These are phyloP conservation scores for Gerris buenoi DNA, from an alignment of 1,140 invertebrate genomes.

Conservation along the genomic window DNA sequence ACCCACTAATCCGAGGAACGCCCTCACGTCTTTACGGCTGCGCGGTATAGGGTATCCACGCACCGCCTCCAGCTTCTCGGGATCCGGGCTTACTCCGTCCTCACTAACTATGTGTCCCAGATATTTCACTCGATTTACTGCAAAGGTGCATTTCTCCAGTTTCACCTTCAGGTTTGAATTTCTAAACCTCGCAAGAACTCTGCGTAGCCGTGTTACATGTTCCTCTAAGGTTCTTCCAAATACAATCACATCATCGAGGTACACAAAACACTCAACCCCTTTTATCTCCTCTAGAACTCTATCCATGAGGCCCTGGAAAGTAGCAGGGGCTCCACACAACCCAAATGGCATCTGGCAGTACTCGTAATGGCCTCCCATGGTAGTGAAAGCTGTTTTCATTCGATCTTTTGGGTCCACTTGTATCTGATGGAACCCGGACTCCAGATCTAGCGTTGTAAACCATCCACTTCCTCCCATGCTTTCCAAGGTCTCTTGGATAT, in stretches of 20 bases:
- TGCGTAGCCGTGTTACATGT: slow-evolving; percentile 12
- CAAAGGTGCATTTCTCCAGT: slow-evolving; percentile 22
- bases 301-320: slow-evolving; percentile 32
- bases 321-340: slow-evolving; percentile 29
- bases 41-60: slow-evolving; percentile 22
- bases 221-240: slow-evolving; percentile 12
- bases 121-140: slow-evolving; percentile 23
- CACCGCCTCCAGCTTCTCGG: slow-evolving; percentile 24
- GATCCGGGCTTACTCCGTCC: slow-evolving; percentile 25
- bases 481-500: too few species aligned
- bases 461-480: slow-evolving; percentile 15
- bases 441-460: too few species aligned
- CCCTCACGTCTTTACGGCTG: slow-evolving; percentile 24
- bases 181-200: slow-evolving; percentile 20
- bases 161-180: slow-evolving; percentile 19
- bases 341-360: slow-evolving; percentile 32
- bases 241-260: slow-evolving; percentile 15
- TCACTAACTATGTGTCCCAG: slow-evolving; percentile 26
- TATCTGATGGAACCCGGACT: slow-evolving; percentile 37
- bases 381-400: slow-evolving; percentile 34
- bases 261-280: slow-evolving; percentile 14
- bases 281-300: not conserved
- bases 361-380: slow-evolving; percentile 27
- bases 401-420: slow-evolving; percentile 26
- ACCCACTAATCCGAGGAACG: slow-evolving; percentile 25